phyloP scores from a whole-genome alignment of 2,888 invertebrate genomes.

The Cosmia trapezina region DNA sequence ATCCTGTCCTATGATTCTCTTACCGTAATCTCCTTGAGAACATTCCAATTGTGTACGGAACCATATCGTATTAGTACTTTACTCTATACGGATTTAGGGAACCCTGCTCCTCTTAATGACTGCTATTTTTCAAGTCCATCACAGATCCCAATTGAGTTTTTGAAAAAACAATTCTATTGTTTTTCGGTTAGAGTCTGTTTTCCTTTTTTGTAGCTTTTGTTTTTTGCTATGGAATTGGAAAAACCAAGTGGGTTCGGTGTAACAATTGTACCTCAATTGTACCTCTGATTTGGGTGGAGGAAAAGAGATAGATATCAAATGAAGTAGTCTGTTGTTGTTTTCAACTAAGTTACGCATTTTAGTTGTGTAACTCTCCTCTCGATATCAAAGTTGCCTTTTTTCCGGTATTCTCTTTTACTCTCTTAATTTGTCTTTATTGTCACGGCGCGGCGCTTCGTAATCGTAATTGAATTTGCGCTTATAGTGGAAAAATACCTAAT shows the following conservation, averaged over 20 bases:
- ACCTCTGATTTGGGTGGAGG: conserved; percentile 16
- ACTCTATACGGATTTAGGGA: conserved; percentile 52
- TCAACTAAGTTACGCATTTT: conserved; percentile 40
- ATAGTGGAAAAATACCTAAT: not conserved
- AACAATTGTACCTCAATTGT: too few species aligned
- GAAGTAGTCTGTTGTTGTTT: conserved; percentile 34
- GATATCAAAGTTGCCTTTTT: conserved; percentile 5
- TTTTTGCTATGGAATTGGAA: conserved; percentile 35
- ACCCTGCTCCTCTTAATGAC: conserved; percentile 55
- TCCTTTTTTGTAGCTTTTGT: conserved; percentile 41
- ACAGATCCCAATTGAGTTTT: conserved; percentile 45
- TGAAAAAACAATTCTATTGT: conserved; percentile 47
- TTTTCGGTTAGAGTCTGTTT: conserved; percentile 38
- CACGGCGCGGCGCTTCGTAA: too few species aligned
- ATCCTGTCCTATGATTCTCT: conserved; percentile 66
- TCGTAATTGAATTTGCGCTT: not conserved
- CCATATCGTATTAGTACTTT: conserved; percentile 53
- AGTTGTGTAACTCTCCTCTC: conserved; percentile 28
- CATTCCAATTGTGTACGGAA: conserved; percentile 57
- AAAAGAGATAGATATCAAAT: conserved; percentile 40
- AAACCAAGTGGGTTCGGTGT: conserved; percentile 28
- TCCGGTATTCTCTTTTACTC: not conserved
- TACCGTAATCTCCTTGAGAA: conserved; percentile 71
- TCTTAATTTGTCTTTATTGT: not conserved
- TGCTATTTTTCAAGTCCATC: conserved; percentile 54